These are phyloP conservation scores for Drosophila watanabei DNA, from an alignment of 1,140 invertebrate genomes.

Conservation along the genomic window DNA sequence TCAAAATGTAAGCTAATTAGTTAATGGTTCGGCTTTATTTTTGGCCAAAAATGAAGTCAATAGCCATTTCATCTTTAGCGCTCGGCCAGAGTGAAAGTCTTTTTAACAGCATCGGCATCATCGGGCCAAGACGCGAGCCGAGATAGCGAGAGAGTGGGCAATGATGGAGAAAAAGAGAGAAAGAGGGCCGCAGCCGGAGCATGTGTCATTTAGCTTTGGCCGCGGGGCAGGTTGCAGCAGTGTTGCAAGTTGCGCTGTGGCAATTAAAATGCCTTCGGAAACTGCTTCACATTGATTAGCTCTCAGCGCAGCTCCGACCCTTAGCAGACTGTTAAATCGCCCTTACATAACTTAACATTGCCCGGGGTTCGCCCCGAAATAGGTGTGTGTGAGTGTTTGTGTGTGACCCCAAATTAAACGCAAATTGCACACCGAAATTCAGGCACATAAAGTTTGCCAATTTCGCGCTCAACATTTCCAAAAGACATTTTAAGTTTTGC, in stretches of 20 bases:
- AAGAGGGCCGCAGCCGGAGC: constrained; percentile 33
- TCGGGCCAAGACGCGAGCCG: constrained; percentile 4
- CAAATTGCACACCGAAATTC: constrained; percentile 65
- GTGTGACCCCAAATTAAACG: constrained; percentile 75
- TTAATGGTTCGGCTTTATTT: constrained; percentile 75
- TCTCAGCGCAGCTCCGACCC: constrained; percentile 25
- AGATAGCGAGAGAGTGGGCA: constrained; percentile 25
- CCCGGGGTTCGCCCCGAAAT: constrained; percentile 41
- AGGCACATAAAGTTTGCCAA: constrained; percentile 78
- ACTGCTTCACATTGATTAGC: constrained; percentile 67
- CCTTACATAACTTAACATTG: constrained; percentile 57
- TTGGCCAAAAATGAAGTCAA: constrained; percentile 71
- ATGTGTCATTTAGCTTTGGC: constrained; percentile 76
- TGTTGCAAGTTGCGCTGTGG: constrained; percentile 49
- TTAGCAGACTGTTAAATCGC: constrained; percentile 22
- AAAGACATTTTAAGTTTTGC: constrained; percentile 55
- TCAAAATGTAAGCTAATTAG: constrained; percentile 74
- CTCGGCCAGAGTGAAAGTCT: constrained; percentile 72
- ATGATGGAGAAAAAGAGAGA: constrained; percentile 19
- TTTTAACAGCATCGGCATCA: constrained; percentile 43
- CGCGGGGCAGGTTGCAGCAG: constrained; percentile 56
- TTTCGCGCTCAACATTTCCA: constrained; percentile 57
- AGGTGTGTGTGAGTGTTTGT: constrained; percentile 2
- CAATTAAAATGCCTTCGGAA: constrained; percentile 78
- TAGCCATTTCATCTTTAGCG: constrained; percentile 72